Percentiles rank a stretch among this genome's conserved stretches.
Evolutionary conservation across 2,888 invertebrate genomes (phyloP).

Genomic region (Halocaridina rubra): DNA sequence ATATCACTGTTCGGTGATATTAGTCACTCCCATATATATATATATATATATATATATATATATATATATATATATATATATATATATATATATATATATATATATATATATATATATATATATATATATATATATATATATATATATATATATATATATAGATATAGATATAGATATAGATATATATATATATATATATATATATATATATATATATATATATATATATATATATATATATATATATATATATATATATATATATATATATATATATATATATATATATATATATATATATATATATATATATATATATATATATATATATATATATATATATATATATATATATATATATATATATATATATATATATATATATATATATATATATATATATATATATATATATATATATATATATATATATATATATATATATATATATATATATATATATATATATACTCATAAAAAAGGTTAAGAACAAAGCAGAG

Average conservation of each 20-base stretch:
- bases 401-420: neutral
- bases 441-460: neutral
- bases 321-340: neutral
- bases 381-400: neutral
- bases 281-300: neutral
- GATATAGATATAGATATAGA: neutral
- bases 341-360: neutral
- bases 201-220: neutral
- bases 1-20: too few relatives aligned
- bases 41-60: conserved; percentile 2
- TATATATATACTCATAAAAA: neutral
- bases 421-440: neutral
- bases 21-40: too few relatives aligned
- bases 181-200: neutral
- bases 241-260: neutral
- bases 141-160: neutral
- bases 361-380: neutral
- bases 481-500: neutral
- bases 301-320: neutral
- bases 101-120: neutral
- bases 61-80: conserved; percentile 10
- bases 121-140: conserved; percentile 3
- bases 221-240: neutral
- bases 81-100: neutral
- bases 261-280: neutral